Evolutionary conservation across 2,113 vertebrate species (phyloP).

Genomic region (Arvicanthis niloticus): DNA sequence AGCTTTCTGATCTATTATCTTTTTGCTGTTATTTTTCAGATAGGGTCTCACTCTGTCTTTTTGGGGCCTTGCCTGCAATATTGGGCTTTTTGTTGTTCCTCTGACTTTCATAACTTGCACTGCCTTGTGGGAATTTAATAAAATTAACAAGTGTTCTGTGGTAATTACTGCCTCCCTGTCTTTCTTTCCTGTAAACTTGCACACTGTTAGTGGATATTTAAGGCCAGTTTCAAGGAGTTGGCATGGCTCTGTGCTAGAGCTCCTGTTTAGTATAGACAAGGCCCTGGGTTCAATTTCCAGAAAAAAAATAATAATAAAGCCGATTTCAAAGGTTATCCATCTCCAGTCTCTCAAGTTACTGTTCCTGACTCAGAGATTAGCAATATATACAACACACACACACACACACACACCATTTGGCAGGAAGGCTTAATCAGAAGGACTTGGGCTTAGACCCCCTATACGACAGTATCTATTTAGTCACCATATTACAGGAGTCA

Average conservation of each 20-base stretch:
- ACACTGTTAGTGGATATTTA: not conserved
- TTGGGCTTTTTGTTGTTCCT: not conserved
- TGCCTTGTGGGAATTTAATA: conserved; percentile 11
- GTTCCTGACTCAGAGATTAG: not conserved
- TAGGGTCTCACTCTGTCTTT: not conserved
- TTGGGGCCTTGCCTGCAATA: not conserved
- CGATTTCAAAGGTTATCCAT: not conserved
- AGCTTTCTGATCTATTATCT: not conserved
- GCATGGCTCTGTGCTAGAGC: not conserved
- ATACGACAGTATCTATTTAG: not conserved
- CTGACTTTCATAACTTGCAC: conserved; percentile 31
- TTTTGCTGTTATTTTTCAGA: not conserved
- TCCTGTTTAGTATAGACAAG: not conserved
- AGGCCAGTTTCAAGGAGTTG: not conserved
- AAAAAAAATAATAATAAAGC: not conserved
- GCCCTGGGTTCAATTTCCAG: not conserved
- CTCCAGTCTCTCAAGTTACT: not conserved
- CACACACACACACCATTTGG: not conserved
- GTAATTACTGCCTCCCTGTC: not conserved
- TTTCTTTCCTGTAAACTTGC: not conserved
- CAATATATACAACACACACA: not conserved
- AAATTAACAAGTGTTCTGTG: not conserved
- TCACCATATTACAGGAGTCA: not conserved
- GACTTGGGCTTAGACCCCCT: not conserved
- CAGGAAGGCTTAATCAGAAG: not conserved